Percentiles rank a stretch among this genome's conserved stretches.
phyloP scores from a whole-genome alignment of 2,797 vertebrate species.

The Valencia hispanica region DNA sequence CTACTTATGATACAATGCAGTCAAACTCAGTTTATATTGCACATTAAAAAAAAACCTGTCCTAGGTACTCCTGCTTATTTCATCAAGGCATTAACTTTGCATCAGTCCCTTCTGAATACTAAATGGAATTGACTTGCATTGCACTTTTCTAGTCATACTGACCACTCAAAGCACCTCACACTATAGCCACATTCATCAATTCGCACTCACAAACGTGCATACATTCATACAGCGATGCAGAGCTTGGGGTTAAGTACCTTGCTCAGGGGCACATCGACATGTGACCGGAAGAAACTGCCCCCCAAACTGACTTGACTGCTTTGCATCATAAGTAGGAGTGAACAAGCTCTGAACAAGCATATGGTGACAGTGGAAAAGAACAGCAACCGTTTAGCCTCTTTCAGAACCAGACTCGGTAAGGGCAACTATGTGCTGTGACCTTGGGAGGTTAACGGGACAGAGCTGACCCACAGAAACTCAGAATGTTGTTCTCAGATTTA shows the following conservation, averaged over 20 bases:
- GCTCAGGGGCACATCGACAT: too few relatives aligned
- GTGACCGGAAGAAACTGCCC: too few relatives aligned
- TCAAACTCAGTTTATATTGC: neutral
- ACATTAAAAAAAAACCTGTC: neutral
- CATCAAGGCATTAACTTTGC: neutral
- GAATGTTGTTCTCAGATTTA: neutral
- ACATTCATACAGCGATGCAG: too few relatives aligned
- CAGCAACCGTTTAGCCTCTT: neutral
- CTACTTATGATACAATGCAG: neutral
- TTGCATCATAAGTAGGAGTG: too few relatives aligned
- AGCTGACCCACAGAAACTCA: neutral
- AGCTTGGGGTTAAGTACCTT: too few relatives aligned
- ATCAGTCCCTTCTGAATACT: neutral
- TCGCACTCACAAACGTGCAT: too few relatives aligned
- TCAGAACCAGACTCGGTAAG: neutral
- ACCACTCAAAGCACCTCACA: too few relatives aligned
- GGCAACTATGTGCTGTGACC: neutral
- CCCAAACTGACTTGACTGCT: too few relatives aligned
- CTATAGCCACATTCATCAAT: too few relatives aligned
- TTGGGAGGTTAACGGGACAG: neutral
- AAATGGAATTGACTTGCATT: too few relatives aligned
- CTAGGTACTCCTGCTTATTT: neutral
- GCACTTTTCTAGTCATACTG: too few relatives aligned
- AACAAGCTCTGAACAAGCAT: neutral
- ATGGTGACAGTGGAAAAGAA: neutral